Evolutionary conservation across 2,888 invertebrate species (phyloP).

Genomic region (Patella pellucida): DNA sequence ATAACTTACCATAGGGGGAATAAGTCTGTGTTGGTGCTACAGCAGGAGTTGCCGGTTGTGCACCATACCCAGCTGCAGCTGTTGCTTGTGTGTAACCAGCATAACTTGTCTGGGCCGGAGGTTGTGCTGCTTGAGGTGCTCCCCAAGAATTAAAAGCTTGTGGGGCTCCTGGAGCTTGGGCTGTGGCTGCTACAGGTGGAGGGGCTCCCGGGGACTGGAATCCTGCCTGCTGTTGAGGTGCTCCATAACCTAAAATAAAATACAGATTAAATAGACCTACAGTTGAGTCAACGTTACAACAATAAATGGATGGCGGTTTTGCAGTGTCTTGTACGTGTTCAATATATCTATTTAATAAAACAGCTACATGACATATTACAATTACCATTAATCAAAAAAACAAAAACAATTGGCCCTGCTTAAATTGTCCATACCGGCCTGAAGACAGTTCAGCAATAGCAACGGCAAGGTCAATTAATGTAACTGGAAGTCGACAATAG

Average conservation of each 20-base stretch:
- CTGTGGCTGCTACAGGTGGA: slow-evolving; percentile 25
- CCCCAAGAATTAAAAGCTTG: slow-evolving; percentile 19
- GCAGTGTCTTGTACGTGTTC: too few relatives aligned
- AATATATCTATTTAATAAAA: too few relatives aligned
- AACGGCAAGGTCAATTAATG: too few relatives aligned
- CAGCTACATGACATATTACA: too few relatives aligned
- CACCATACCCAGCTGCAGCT: slow-evolving; percentile 25
- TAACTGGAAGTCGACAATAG: too few relatives aligned
- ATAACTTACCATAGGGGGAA: slow-evolving; percentile 17
- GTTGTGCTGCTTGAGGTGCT: slow-evolving; percentile 16
- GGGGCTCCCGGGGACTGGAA: neutral
- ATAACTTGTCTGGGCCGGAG: slow-evolving; percentile 18
- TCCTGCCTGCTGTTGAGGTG: slow-evolving; percentile 28
- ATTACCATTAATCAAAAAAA: too few relatives aligned
- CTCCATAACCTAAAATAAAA: slow-evolving; percentile 20
- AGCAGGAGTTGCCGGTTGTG: slow-evolving; percentile 32
- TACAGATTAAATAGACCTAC: too few relatives aligned
- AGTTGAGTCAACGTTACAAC: too few relatives aligned
- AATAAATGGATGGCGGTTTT: too few relatives aligned
- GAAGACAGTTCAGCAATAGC: too few relatives aligned
- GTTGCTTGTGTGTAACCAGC: slow-evolving; percentile 26
- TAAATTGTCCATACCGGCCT: too few relatives aligned
- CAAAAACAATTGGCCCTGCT: too few relatives aligned
- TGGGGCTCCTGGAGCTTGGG: slow-evolving; percentile 26
- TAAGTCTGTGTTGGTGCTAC: slow-evolving; percentile 21